Evolutionary conservation across 2,113 vertebrate species (phyloP).

Genomic region (Protomyctophum bolini): DNA sequence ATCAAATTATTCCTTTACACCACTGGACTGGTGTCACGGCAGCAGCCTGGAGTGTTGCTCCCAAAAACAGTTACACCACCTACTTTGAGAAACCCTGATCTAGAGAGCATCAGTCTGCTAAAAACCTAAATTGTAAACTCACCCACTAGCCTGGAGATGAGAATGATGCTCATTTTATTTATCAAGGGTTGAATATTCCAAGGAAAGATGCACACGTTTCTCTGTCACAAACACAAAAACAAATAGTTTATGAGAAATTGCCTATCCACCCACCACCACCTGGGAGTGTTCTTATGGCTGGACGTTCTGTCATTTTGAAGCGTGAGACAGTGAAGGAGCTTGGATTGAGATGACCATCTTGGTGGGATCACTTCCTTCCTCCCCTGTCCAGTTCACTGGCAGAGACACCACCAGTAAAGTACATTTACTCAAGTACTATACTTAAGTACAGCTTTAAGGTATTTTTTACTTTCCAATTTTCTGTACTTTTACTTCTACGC

Average conservation of each 20-base stretch:
- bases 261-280: background rate
- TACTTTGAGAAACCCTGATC: too few species aligned
- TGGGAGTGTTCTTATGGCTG: background rate
- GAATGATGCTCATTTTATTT: slow-evolving; percentile 49
- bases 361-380: slow-evolving; percentile 72
- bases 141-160: slow-evolving; percentile 54
- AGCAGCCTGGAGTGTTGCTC: too few species aligned
- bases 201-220: background rate
- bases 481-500: too few species aligned
- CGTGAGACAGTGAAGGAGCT: slow-evolving; percentile 16
- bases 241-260: background rate
- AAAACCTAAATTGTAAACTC: slow-evolving; percentile 34
- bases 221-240: background rate
- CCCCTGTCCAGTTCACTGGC: slow-evolving; percentile 33
- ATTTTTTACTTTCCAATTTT: too few species aligned
- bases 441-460: too few species aligned
- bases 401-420: slow-evolving; percentile 7
- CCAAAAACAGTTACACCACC: too few species aligned
- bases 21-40: too few species aligned
- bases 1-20: too few species aligned
- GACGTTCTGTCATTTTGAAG: background rate
- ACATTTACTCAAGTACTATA: too few species aligned
- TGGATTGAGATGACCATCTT: slow-evolving; percentile 61
- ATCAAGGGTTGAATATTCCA: slow-evolving; percentile 1
- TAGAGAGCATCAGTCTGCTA: too few species aligned